Evolutionary conservation across 2,113 vertebrate species (phyloP).

Genomic region (Hyla sarda): DNA sequence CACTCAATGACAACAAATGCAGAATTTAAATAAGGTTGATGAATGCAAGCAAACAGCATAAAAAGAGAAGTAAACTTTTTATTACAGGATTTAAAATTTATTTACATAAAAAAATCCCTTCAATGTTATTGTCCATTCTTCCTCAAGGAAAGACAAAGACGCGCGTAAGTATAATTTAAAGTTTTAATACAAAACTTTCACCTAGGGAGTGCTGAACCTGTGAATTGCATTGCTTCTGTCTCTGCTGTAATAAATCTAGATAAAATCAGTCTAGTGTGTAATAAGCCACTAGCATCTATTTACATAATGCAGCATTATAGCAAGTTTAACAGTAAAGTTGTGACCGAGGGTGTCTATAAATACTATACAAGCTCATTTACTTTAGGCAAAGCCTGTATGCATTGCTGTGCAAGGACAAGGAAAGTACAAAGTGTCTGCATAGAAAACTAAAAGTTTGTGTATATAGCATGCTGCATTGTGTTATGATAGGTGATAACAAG

Average conservation of each 20-base stretch:
- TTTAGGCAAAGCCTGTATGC: background rate
- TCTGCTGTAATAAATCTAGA: background rate
- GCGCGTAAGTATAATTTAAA: background rate
- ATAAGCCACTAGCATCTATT: background rate
- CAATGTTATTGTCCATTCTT: background rate
- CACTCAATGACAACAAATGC: background rate
- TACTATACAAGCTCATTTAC: background rate
- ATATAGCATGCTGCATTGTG: background rate
- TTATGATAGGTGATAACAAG: too few species aligned
- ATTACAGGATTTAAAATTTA: background rate
- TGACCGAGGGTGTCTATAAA: background rate
- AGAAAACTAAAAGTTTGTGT: background rate
- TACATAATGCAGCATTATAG: background rate
- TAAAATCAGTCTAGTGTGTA: conserved; percentile 30
- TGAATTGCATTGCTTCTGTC: background rate
- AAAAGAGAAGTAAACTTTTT: background rate
- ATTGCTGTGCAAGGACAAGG: too few species aligned
- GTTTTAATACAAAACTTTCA: background rate
- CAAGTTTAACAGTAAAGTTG: background rate
- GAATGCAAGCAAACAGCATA: background rate
- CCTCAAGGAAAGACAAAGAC: background rate
- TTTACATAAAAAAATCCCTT: background rate
- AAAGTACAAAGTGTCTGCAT: background rate
- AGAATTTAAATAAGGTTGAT: too few species aligned
- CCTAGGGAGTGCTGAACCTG: background rate